Evolutionary conservation across 2,888 invertebrate genomes (phyloP).

Genomic region (Troides oblongomaculatus): DNA sequence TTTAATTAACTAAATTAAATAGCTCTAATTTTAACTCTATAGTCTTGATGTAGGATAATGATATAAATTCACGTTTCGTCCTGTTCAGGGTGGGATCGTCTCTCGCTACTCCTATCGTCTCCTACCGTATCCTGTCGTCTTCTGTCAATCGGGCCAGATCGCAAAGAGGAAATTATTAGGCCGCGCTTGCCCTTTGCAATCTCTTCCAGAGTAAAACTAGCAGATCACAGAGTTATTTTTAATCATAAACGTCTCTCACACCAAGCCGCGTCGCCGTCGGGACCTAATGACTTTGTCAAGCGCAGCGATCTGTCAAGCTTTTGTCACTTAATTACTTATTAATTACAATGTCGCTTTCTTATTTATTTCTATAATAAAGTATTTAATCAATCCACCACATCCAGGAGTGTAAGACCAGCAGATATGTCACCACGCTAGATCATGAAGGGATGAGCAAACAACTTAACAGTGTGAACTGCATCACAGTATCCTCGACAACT

Average conservation of each 20-base stretch:
- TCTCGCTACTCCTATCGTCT: neutral
- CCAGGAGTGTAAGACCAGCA: too few species aligned
- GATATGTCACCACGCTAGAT: too few species aligned
- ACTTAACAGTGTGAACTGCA: too few species aligned
- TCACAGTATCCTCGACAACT: too few species aligned
- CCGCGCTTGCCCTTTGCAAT: slow-evolving; percentile 57
- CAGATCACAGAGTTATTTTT: slow-evolving; percentile 61
- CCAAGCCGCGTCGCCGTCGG: slow-evolving; percentile 42
- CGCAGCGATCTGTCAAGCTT: slow-evolving; percentile 33
- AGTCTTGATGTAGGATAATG: neutral
- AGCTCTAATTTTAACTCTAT: too few species aligned
- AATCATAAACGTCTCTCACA: slow-evolving; percentile 65
- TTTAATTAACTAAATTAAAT: too few species aligned
- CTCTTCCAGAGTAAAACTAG: slow-evolving; percentile 52
- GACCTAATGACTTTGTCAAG: slow-evolving; percentile 52
- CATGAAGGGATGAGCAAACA: too few species aligned
- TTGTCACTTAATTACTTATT: slow-evolving; percentile 24
- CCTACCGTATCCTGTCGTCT: neutral
- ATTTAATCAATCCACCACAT: neutral
- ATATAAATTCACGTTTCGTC: neutral
- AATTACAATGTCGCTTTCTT: neutral
- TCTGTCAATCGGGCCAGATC: slow-evolving; percentile 36
- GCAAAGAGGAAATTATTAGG: slow-evolving; percentile 68
- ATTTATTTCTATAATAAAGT: neutral
- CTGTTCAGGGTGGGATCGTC: neutral